Conservation (phyloP, 2,888 invertebrate genomes). For the Drosophila neonasuta region DNA sequence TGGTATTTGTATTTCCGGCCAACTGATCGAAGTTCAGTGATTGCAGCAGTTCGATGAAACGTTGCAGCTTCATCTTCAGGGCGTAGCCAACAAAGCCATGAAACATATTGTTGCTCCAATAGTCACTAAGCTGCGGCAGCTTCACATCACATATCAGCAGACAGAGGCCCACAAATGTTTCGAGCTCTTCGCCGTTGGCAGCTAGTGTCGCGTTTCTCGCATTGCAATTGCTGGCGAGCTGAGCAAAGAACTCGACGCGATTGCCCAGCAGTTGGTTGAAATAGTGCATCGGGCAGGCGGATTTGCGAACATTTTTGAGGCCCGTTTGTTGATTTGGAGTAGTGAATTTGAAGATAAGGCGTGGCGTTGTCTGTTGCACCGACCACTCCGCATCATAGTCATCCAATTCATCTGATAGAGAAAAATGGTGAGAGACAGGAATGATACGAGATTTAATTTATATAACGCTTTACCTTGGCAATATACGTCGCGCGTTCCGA, state of each 20-base stretch:
- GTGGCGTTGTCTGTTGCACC: constrained; percentile 34
- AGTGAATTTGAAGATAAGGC: constrained; percentile 59
- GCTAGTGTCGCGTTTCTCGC: not conserved
- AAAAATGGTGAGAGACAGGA: too few relatives aligned
- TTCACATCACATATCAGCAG: constrained; percentile 63
- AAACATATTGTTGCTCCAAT: constrained; percentile 53
- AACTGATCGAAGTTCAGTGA: constrained; percentile 56
- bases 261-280: constrained; percentile 57
- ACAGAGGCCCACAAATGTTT: constrained; percentile 61
- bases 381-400: constrained; percentile 68
- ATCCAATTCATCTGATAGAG: constrained; percentile 50
- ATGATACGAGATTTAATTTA: not conserved
- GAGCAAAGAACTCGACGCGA: constrained; percentile 49
- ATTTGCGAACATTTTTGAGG: constrained; percentile 35
- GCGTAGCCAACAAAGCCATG: constrained; percentile 61
- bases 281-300: constrained; percentile 47
- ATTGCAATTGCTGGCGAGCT: constrained; percentile 53
- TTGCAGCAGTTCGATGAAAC: constrained; percentile 55
- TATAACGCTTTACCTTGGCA: constrained; percentile 54
- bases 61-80: constrained; percentile 49
- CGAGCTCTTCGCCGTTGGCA: constrained; percentile 54
- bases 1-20: not conserved
- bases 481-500: constrained; percentile 53
- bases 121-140: constrained; percentile 52
- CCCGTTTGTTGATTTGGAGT: constrained; percentile 39